Evolutionary conservation across 2,888 invertebrate genomes (phyloP).

Genomic region (Schrankia costaestrigalis): DNA sequence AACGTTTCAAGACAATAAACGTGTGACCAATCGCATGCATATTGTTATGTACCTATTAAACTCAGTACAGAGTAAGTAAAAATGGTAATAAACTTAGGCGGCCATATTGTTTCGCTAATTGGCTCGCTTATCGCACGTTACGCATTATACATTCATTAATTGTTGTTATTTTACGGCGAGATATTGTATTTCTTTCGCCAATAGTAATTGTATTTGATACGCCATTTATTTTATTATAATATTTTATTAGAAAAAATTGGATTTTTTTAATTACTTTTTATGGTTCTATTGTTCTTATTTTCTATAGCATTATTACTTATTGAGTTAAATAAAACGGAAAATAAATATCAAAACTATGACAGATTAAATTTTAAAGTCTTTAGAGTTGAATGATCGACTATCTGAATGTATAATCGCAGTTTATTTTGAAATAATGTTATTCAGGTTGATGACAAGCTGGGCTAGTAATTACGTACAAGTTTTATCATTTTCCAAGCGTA

Average conservation of each 20-base stretch:
- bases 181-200: constrained; percentile 57
- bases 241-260: no score
- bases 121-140: constrained; percentile 62
- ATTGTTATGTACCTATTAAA: constrained; percentile 42
- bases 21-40: constrained; percentile 44
- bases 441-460: constrained; percentile 9
- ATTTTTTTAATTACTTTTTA: constrained; percentile 27
- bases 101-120: constrained; percentile 67
- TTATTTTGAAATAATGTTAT: constrained; percentile 2
- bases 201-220: constrained; percentile 33
- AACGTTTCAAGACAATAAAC: constrained; percentile 45
- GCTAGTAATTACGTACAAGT: constrained; percentile 4
- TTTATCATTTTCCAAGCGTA: constrained; percentile 7
- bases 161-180: constrained; percentile 59
- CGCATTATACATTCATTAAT: constrained; percentile 66
- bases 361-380: no score
- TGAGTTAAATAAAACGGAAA: background rate
- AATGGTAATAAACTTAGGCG: constrained; percentile 44
- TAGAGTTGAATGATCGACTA: no score
- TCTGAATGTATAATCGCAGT: no score
- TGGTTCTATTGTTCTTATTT: constrained; percentile 22
- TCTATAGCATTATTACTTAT: background rate
- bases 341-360: no score
- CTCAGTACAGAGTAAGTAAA: constrained; percentile 37
- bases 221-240: constrained; percentile 33